phyloP scores from a whole-genome alignment of 2,797 vertebrate species.

The Cyprinodon diabolis region DNA sequence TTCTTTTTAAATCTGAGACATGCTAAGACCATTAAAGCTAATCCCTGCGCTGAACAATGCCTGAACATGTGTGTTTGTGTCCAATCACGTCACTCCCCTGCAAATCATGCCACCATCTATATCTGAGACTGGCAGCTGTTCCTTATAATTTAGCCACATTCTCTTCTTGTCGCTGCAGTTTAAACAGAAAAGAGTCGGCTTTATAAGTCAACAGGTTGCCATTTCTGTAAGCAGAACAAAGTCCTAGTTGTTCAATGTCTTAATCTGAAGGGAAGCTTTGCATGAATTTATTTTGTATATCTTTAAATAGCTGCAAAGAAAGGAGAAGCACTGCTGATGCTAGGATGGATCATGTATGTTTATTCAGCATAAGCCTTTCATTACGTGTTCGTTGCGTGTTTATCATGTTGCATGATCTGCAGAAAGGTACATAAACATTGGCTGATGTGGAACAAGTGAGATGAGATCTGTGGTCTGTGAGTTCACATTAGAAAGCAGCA shows the following conservation, averaged over 20 bases:
- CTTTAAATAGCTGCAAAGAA: neutral
- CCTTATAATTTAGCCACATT: neutral
- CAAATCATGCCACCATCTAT: neutral
- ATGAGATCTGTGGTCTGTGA: too few relatives aligned
- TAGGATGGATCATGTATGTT: neutral
- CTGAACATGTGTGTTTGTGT: neutral
- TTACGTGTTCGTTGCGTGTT: neutral
- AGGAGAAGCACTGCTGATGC: neutral
- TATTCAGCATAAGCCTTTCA: neutral
- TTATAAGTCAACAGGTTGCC: neutral
- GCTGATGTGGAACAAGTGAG: too few relatives aligned
- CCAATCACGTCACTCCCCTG: neutral
- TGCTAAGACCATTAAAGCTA: neutral
- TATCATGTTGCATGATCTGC: neutral
- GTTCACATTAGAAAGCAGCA: too few relatives aligned
- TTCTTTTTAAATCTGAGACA: neutral
- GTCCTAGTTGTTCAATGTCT: neutral
- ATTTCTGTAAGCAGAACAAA: neutral
- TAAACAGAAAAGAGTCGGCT: neutral
- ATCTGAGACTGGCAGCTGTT: neutral
- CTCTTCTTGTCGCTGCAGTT: neutral
- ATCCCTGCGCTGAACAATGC: neutral
- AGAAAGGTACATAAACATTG: neutral
- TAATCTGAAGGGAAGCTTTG: neutral
- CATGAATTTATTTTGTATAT: neutral